Evolutionary conservation across 2,888 invertebrate species (phyloP).

Genomic region (Therioaphis trifolii): DNA sequence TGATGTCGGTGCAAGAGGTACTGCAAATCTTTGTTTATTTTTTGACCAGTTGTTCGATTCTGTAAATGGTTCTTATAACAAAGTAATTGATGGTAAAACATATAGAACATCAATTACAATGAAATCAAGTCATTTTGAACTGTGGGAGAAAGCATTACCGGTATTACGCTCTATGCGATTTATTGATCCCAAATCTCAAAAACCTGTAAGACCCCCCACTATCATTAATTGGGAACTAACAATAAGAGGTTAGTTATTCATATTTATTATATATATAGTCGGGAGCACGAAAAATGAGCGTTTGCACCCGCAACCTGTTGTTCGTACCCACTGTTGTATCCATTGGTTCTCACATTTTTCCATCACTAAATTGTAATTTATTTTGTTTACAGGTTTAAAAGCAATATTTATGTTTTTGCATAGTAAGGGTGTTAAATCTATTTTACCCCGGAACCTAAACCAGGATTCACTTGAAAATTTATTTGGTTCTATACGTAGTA

Average conservation of each 20-base stretch:
- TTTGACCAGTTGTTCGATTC: slow-evolving; percentile 13
- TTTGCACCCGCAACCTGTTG: too few species aligned
- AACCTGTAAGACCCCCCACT: background rate
- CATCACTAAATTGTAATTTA: slow-evolving; percentile 10
- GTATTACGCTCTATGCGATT: slow-evolving; percentile 13
- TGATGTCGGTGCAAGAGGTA: background rate
- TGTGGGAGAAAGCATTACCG: slow-evolving; percentile 6
- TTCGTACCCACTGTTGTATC: too few species aligned
- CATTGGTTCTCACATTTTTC: background rate
- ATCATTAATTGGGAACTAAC: slow-evolving; percentile 12
- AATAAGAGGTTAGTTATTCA: slow-evolving; percentile 23
- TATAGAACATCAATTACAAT: slow-evolving; percentile 23
- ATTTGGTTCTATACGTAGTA: slow-evolving; percentile 29
- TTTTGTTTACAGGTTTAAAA: slow-evolving; percentile 35
- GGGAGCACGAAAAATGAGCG: too few species aligned
- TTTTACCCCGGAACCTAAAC: slow-evolving; percentile 4
- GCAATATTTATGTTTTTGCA: background rate
- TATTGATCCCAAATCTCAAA: slow-evolving; percentile 11
- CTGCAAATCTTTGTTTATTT: slow-evolving; percentile 15
- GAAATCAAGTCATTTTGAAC: background rate
- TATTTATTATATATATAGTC: too few species aligned
- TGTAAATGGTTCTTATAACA: slow-evolving; percentile 26
- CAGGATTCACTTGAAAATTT: slow-evolving; percentile 46
- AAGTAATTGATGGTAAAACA: slow-evolving; percentile 15
- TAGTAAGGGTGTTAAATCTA: background rate